Base-by-base conservation (phyloP, 1,140 invertebrate species). In the Heliconius hewitsoni region DNA sequence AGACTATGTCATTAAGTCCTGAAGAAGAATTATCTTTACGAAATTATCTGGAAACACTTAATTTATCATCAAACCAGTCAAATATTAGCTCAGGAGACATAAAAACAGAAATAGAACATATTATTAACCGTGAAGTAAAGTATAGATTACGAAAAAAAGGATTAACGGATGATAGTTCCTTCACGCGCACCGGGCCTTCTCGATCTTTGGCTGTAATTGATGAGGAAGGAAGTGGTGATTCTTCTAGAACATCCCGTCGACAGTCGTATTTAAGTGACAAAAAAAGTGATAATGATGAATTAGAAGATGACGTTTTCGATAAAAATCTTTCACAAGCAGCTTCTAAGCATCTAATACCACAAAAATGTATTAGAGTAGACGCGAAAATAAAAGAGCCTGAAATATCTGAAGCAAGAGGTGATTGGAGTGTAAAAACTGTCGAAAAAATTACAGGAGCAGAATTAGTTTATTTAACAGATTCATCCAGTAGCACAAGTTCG, bases 181-280 rank as follows among this genome's bases (percentile, higher is more conserved):
- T 94, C 6, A 95, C 95, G 23, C 90, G 95, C 46, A 87, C 93
- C 19, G 93, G 95, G 66, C 95, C 95, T 80, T 95, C 95, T 30
- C 94, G 96, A 85, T 95, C 95, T 75, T 93, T 97, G 77, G 96
- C 96, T 80, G 96, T 96, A 2, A 97, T 97, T 84, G 95, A 96
- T 83, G 96, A 97, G 87, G 96, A 97, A 91, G 95, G 95, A 6
- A 96, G 95, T 94, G 86, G 90, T 79, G 90, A 96, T 91, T 93
- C 96, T 82, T 94, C 95, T 86, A 83, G 94, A 87, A 87, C 90
- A 37, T 94, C 94, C 16, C 85, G 92, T 71, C 87, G 94, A 37
- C 93, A 95, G 50, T 95, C 93, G 23, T 90, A 91, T 80, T 87
- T 94, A 78, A 93, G 86, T 84, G 93, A 94, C 46, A 92, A 89